Evolutionary conservation across 2,888 invertebrate species (phyloP).

Genomic region (Agelastica alni): DNA sequence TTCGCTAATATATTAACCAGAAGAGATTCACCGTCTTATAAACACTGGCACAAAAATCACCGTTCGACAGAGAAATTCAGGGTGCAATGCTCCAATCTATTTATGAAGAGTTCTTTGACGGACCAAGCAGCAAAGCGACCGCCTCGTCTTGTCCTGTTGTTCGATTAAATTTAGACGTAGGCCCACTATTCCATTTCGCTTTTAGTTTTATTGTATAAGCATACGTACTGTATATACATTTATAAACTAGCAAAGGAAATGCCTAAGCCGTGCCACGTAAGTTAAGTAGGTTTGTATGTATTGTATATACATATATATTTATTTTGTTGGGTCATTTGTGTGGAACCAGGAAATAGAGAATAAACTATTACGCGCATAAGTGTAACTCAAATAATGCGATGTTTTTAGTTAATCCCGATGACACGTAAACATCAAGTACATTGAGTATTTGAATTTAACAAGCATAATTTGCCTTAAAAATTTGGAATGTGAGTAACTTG

Average conservation of each 20-base stretch:
- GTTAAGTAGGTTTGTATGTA: constrained; percentile 9
- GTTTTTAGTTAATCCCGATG: too few relatives aligned
- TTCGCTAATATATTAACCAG: too few relatives aligned
- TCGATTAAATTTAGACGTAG: constrained; percentile 27
- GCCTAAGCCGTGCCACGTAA: not conserved
- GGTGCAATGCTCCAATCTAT: constrained; percentile 27
- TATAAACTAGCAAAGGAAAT: constrained; percentile 9
- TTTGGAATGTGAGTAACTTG: not conserved
- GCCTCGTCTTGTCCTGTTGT: constrained; percentile 10
- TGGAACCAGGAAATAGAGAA: constrained; percentile 10
- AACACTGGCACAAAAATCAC: too few relatives aligned
- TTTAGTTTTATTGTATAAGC: constrained; percentile 5
- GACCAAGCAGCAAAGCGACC: constrained; percentile 1
- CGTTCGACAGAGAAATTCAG: constrained; percentile 9
- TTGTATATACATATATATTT: too few relatives aligned
- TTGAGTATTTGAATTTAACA: not conserved
- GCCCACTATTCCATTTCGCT: constrained; percentile 6
- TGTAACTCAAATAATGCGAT: too few relatives aligned
- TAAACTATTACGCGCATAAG: too few relatives aligned
- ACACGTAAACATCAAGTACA: not conserved
- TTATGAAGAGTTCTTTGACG: constrained; percentile 22
- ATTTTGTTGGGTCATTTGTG: not conserved
- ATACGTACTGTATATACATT: not conserved
- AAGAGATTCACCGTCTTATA: too few relatives aligned
- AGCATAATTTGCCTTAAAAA: not conserved